Conservation (phyloP, 2,113 vertebrate genomes). For the Stomatorhinus ivindoensis region DNA sequence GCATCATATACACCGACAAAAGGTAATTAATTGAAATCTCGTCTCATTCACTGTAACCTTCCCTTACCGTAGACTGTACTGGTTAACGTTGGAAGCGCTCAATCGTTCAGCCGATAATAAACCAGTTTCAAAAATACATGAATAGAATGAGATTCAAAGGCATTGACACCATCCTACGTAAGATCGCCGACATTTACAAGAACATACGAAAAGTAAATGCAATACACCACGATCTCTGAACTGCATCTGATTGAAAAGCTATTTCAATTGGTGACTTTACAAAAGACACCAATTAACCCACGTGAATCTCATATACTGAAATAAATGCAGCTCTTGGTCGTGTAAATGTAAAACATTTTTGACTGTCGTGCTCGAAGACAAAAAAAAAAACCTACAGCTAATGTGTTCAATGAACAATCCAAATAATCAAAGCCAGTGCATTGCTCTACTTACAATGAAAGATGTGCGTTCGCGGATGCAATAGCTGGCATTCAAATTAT, state of each 20-base stretch:
- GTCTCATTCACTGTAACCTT: not conserved
- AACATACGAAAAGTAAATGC: slow-evolving; percentile 7
- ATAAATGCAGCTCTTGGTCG: not conserved
- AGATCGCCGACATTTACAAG: not conserved
- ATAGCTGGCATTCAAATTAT: slow-evolving; percentile 3
- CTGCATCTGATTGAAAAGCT: slow-evolving; percentile 15
- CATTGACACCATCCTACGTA: not conserved
- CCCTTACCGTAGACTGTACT: not conserved
- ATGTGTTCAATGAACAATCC: not conserved
- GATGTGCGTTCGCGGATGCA: not conserved
- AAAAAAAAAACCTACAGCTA: not conserved
- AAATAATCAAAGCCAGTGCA: not conserved
- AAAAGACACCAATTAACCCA: slow-evolving; percentile 24
- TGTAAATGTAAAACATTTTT: not conserved
- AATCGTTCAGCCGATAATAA: not conserved
- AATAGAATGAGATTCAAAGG: not conserved
- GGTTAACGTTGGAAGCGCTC: not conserved
- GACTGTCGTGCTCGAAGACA: not conserved
- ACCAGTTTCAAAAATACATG: not conserved
- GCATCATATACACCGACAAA: not conserved
- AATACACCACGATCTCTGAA: not conserved
- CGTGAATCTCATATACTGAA: slow-evolving; percentile 18
- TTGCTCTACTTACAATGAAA: not conserved
- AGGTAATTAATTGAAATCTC: slow-evolving; percentile 3
- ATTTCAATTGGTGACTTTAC: slow-evolving; percentile 26